These are phyloP conservation scores for Apantesis nais DNA, from an alignment of 2,888 invertebrate genomes.

Conservation along the genomic window DNA sequence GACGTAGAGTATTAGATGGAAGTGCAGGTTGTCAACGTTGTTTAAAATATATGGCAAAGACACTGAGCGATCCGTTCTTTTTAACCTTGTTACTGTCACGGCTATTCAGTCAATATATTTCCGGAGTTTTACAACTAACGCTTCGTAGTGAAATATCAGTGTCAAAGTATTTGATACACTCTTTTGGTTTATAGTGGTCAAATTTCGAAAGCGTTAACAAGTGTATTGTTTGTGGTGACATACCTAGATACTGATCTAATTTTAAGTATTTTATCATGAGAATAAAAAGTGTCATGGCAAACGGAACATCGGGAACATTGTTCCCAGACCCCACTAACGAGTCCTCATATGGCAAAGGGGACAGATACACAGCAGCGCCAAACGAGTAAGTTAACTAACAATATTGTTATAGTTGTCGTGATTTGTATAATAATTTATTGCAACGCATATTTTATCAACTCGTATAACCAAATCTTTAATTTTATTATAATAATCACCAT, in stretches of 20 bases:
- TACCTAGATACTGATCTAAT: not conserved
- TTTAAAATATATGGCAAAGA: constrained; percentile 17
- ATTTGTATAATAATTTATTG: not conserved
- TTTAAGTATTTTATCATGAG: constrained; percentile 65
- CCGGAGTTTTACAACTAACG: constrained; percentile 62
- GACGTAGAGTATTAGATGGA: not conserved
- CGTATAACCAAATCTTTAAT: not conserved
- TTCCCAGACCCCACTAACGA: constrained; percentile 56
- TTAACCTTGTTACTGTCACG: constrained; percentile 78
- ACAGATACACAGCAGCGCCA: constrained; percentile 78
- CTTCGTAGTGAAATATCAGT: constrained; percentile 33
- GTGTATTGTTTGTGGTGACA: not conserved
- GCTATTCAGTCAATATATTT: constrained; percentile 72
- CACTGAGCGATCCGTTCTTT: constrained; percentile 50
- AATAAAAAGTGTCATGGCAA: constrained; percentile 62
- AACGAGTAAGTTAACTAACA: constrained; percentile 71
- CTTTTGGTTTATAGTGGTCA: constrained; percentile 23
- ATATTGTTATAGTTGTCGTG: not conserved
- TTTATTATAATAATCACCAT: not conserved
- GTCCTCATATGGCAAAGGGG: constrained; percentile 78
- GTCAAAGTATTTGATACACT: constrained; percentile 19
- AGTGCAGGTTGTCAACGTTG: not conserved
- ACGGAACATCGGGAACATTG: constrained; percentile 57
- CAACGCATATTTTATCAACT: not conserved
- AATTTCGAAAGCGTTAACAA: constrained; percentile 8